Evolutionary conservation across 2,888 invertebrate genomes (phyloP), one percentile per base, ranked within the genome.

Genomic region (Rotaria sp.): DNA sequence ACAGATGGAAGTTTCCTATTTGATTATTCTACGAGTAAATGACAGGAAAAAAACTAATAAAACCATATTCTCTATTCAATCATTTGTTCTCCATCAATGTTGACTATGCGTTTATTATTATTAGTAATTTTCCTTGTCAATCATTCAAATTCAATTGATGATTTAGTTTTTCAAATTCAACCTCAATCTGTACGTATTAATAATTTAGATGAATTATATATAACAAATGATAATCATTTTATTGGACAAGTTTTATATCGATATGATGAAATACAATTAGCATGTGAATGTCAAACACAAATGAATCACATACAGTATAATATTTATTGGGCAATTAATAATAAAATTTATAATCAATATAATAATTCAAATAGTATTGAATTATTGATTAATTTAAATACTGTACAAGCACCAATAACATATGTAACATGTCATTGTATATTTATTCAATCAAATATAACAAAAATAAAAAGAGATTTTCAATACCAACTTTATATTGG

Each of bases 181-280:
- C 67, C 67, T 13, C 67, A 30, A 35, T 30, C 67, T 15, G 67
- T 67, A 18, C 35, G 67, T 35, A 67, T 67, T 18, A 67, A 67
- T 35, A 67, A 67, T 67, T 15, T 30, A 26, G 67, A 67, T 15
- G 67, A 67, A 35, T 11, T 67, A 4, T 67, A 67, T 35, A 30
- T 67, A 15, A 67, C 30, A 7, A 35, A 15, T 67, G 67, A 67
- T 18, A 35, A 67, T 67, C 30, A 67, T 67, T 67, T 30, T 35
- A 67, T 67, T 35, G 67, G 67, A 13, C 67, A 67, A 67, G 67
- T 67, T 35, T 35, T 67, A 67, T 67, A 67, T 67, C 67, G 67
- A 15, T 67, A 13, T 35, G 67, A 67, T 67, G 18, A 35, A 67
- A 35, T 67, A 30, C 67, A 67, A 67, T 67, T 67, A 67, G 67